These are phyloP conservation scores for Sparidentex hasta DNA, from an alignment of 2,797 vertebrate species.

Conservation along the genomic window DNA sequence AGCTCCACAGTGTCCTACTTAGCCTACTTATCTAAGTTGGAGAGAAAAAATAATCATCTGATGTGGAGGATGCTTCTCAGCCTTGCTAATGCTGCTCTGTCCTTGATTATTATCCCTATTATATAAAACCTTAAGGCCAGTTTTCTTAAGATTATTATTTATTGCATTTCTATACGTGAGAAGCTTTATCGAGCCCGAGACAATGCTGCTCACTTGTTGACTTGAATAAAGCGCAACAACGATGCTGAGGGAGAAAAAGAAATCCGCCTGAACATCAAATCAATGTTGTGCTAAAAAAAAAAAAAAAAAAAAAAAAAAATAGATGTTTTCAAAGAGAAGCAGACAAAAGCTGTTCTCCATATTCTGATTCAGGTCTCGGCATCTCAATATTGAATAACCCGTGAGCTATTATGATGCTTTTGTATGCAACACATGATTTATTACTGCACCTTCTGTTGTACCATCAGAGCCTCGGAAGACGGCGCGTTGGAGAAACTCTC, in stretches of 20 bases:
- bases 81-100: constrained; percentile 66
- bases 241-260: constrained; percentile 17
- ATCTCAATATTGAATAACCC: constrained; percentile 68
- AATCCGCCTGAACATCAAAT: constrained; percentile 51
- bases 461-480: constrained; percentile 41
- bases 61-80: constrained; percentile 64
- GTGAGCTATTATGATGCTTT: constrained; percentile 69
- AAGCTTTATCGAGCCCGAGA: constrained; percentile 25
- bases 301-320: not conserved
- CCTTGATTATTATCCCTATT: constrained; percentile 77
- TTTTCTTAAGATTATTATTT: constrained; percentile 43
- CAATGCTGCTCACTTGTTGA: constrained; percentile 29
- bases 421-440: constrained; percentile 72
- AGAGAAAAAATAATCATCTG: constrained; percentile 65
- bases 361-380: constrained; percentile 38
- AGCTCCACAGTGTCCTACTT: constrained; percentile 76
- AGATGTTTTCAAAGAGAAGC: constrained; percentile 41
- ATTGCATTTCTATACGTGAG: constrained; percentile 31
- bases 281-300: constrained; percentile 33
- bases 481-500: constrained; percentile 34
- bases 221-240: constrained; percentile 15
- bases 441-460: constrained; percentile 69
- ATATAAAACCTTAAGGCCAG: constrained; percentile 68
- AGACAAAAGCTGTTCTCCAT: constrained; percentile 44
- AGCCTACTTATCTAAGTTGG: constrained; percentile 73